Evolutionary conservation across 1,140 invertebrate species (phyloP).

Genomic region (Leptinotarsa undecemlineata): DNA sequence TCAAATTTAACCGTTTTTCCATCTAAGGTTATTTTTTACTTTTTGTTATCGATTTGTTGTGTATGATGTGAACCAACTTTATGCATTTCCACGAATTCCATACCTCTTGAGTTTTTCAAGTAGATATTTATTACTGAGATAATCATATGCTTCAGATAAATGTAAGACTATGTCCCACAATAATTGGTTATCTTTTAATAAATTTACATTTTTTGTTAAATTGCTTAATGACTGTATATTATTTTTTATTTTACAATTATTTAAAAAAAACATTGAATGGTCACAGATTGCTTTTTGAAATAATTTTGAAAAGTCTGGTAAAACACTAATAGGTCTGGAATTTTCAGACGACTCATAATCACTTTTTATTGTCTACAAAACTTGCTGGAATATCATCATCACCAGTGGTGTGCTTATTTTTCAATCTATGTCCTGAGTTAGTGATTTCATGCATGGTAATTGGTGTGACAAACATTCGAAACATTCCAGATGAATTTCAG

Average conservation of each 20-base stretch:
- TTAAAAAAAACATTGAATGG: not conserved
- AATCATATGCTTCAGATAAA: not conserved
- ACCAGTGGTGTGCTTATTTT: not conserved
- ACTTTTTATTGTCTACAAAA: no score
- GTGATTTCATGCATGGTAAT: not conserved
- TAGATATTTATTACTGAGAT: not conserved
- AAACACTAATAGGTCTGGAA: not conserved
- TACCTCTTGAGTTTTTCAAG: not conserved
- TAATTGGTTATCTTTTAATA: not conserved
- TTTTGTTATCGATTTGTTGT: not conserved
- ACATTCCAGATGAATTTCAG: constrained; percentile 1
- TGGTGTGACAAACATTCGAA: not conserved
- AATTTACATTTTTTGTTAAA: not conserved
- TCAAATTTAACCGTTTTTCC: not conserved
- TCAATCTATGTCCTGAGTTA: not conserved
- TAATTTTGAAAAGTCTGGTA: not conserved
- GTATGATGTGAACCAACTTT: not conserved
- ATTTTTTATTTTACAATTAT: not conserved
- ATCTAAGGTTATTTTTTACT: not conserved
- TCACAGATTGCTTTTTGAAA: not conserved
- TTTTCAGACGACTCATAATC: not conserved
- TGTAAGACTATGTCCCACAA: not conserved
- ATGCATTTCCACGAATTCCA: not conserved
- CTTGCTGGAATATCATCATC: constrained; percentile 23
- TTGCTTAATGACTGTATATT: not conserved